Percentiles rank a stretch among this genome's conserved stretches.
These are phyloP conservation scores for Pimephales promelas DNA, from an alignment of 2,113 vertebrate species.

Conservation along the genomic window DNA sequence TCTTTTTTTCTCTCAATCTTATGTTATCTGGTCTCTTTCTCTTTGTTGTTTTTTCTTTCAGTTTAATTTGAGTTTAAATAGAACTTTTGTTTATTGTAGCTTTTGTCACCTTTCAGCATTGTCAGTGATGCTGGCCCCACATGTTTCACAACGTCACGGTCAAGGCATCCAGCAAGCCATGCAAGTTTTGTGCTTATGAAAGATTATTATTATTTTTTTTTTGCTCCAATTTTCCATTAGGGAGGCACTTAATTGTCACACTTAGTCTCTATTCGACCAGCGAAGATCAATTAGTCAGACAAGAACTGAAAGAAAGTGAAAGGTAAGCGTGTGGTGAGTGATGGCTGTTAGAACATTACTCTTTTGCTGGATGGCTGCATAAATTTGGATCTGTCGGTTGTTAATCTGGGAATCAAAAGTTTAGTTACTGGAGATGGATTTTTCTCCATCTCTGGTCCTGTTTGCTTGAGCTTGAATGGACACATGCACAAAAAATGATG, in stretches of 20 bases:
- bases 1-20: not conserved
- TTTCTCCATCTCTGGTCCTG: no score
- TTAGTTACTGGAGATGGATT: no score
- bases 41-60: not conserved
- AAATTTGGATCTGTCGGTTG: not conserved
- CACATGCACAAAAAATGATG: no score
- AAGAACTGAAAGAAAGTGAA: not conserved
- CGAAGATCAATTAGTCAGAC: not conserved
- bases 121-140: not conserved
- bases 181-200: not conserved
- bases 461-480: no score
- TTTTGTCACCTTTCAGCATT: not conserved
- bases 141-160: conserved; percentile 15
- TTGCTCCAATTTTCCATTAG: not conserved
- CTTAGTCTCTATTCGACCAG: not conserved
- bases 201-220: not conserved
- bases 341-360: conserved; percentile 6
- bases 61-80: not conserved
- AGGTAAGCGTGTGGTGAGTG: conserved; percentile 21
- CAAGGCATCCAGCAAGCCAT: not conserved
- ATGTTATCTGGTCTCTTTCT: not conserved
- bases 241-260: not conserved
- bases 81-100: not conserved
- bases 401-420: not conserved
- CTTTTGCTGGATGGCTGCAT: not conserved